phyloP scores from a whole-genome alignment of 2,888 invertebrate species.

The Hyposoter didymator region DNA sequence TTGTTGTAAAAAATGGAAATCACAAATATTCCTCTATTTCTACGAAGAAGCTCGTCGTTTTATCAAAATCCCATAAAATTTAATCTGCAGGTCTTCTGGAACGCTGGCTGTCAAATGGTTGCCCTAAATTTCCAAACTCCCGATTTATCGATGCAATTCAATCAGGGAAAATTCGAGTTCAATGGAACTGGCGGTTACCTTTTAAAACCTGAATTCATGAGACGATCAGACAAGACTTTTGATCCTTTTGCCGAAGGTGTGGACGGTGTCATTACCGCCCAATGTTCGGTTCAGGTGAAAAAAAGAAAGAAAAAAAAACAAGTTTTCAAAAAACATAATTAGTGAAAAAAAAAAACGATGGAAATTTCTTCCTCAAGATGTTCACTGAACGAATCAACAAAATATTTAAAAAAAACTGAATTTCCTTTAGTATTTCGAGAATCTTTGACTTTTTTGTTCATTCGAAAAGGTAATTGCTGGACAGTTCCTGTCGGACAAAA shows the following conservation, averaged over 20 bases:
- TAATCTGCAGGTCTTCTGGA: constrained; percentile 88
- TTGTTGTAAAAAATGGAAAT: constrained; percentile 39
- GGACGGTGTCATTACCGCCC: constrained; percentile 91
- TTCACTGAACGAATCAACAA: too few relatives aligned
- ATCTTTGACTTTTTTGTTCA: not conserved
- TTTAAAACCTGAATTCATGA: constrained; percentile 90
- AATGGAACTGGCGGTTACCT: constrained; percentile 89
- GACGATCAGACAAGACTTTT: constrained; percentile 88
- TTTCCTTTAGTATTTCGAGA: constrained; percentile 1
- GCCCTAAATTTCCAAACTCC: constrained; percentile 90
- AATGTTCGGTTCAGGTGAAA: constrained; percentile 87
- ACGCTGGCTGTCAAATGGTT: constrained; percentile 91
- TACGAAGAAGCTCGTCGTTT: not conserved
- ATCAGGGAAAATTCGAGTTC: constrained; percentile 91
- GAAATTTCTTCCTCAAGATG: too few relatives aligned
- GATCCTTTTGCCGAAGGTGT: constrained; percentile 91
- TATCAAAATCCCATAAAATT: constrained; percentile 6
- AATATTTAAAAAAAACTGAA: too few relatives aligned
- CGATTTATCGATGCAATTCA: constrained; percentile 90
- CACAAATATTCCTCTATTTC: not conserved
- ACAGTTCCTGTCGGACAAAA: constrained; percentile 89
- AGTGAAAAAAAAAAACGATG: too few relatives aligned
- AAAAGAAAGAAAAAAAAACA: not conserved
- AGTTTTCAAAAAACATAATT: not conserved
- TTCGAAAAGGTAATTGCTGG: constrained; percentile 87